Conservation (phyloP, 2,113 vertebrate genomes). For the Sminthopsis crassicaudata region DNA sequence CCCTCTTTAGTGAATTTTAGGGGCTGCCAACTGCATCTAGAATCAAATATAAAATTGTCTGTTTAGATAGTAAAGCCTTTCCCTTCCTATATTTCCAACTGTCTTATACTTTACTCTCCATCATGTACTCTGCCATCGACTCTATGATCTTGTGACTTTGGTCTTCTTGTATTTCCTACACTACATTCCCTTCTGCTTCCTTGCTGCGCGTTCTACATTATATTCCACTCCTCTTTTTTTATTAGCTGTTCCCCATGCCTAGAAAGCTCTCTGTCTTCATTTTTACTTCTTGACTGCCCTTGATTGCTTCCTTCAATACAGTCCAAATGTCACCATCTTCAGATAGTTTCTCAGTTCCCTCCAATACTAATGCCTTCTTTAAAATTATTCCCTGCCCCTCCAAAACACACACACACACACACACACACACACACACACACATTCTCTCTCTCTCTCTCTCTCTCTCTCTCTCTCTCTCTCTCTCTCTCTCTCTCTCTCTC, state of each 20-base stretch:
- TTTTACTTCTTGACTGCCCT: not conserved
- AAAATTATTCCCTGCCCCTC: too few relatives aligned
- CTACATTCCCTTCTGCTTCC: not conserved
- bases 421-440: too few relatives aligned
- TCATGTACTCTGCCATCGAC: not conserved
- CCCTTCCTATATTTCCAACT: not conserved
- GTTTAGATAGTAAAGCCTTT: not conserved
- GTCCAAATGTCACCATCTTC: too few relatives aligned
- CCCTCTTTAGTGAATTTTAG: not conserved
- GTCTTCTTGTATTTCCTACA: not conserved
- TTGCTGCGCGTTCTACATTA: not conserved
- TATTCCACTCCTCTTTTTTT: not conserved
- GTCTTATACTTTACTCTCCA: not conserved
- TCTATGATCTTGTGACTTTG: not conserved
- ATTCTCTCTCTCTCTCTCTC: too few relatives aligned
- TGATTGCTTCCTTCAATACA: too few relatives aligned
- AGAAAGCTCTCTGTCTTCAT: not conserved
- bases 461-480: too few relatives aligned
- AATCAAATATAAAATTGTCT: not conserved
- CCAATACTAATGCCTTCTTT: too few relatives aligned
- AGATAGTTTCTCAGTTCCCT: too few relatives aligned
- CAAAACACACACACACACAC: too few relatives aligned
- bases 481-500: too few relatives aligned
- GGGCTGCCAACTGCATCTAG: not conserved
- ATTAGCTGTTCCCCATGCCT: not conserved